Percentiles rank a stretch among this genome's conserved stretches.
These are phyloP conservation scores for Mimumesa dahlbomi DNA, from an alignment of 2,888 invertebrate species.

Conservation along the genomic window DNA sequence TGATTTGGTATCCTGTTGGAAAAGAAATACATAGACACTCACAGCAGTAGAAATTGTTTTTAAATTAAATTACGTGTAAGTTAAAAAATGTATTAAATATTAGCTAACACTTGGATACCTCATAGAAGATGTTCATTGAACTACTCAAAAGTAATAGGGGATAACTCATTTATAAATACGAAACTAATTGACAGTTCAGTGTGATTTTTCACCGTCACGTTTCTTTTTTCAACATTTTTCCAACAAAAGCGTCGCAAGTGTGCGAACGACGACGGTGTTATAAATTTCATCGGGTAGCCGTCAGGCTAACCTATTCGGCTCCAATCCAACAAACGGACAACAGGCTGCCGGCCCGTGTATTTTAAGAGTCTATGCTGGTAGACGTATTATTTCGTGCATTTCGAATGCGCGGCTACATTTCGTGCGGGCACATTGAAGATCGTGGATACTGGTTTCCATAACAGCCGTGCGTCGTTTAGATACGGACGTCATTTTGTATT, in stretches of 20 bases:
- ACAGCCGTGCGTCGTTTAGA: conserved; percentile 56
- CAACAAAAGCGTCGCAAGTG: conserved; percentile 2
- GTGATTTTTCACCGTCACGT: background rate
- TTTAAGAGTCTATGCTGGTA: conserved; percentile 58
- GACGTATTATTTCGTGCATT: conserved; percentile 59
- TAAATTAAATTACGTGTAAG: too few species aligned
- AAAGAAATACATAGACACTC: too few species aligned
- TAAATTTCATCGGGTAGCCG: conserved; percentile 49
- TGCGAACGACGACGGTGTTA: conserved; percentile 8
- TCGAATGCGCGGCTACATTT: conserved; percentile 46
- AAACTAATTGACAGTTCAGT: too few species aligned
- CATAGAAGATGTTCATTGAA: too few species aligned
- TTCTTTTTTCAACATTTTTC: background rate
- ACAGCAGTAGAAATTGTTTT: too few species aligned
- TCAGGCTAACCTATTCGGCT: conserved; percentile 49
- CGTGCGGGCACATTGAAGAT: conserved; percentile 58
- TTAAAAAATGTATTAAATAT: too few species aligned
- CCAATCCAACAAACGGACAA: conserved; percentile 45
- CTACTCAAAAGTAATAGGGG: too few species aligned
- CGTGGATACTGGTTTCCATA: conserved; percentile 58
- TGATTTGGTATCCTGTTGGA: too few species aligned
- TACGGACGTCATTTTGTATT: conserved; percentile 59
- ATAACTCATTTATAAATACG: too few species aligned
- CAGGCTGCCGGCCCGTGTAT: conserved; percentile 46
- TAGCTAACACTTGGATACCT: too few species aligned